Conservation (phyloP, 2,888 invertebrate genomes). For the Tipula vernalis region DNA sequence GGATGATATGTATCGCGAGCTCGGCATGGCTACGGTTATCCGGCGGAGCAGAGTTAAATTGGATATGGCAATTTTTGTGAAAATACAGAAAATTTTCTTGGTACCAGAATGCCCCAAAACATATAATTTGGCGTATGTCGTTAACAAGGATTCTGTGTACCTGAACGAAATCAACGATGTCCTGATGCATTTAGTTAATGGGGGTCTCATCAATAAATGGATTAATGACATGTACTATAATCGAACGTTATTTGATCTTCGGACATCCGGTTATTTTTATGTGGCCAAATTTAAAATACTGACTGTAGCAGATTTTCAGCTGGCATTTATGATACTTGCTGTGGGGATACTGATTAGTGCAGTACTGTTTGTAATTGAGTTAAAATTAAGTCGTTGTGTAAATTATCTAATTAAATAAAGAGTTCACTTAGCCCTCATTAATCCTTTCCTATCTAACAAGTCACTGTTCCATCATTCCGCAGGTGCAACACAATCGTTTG, state of each 20-base stretch:
- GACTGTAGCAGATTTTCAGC: conserved; percentile 29
- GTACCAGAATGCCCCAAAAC: conserved; percentile 33
- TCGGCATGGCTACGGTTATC: conserved; percentile 27
- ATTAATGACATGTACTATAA: conserved; percentile 26
- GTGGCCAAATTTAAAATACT: conserved; percentile 27
- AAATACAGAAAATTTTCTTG: conserved; percentile 18
- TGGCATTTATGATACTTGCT: conserved; percentile 29
- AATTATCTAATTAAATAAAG: neutral
- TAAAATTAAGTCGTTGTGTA: neutral
- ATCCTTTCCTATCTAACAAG: neutral
- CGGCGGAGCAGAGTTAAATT: conserved; percentile 26
- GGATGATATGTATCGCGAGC: conserved; percentile 20
- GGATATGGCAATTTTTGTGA: conserved; percentile 26
- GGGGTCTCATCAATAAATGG: conserved; percentile 31
- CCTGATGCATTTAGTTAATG: conserved; percentile 25
- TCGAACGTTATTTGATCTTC: conserved; percentile 23
- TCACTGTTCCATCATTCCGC: conserved; percentile 16
- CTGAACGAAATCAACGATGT: conserved; percentile 25
- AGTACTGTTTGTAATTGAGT: neutral
- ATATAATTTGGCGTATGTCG: conserved; percentile 31
- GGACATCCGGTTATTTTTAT: conserved; percentile 19
- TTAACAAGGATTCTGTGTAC: conserved; percentile 28
- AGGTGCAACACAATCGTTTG: conserved; percentile 22
- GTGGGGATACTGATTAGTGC: neutral
- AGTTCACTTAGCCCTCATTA: neutral